Percentiles rank a stretch among this genome's conserved stretches.
Conservation (phyloP, 2,113 vertebrate species). For the Martes martes region DNA sequence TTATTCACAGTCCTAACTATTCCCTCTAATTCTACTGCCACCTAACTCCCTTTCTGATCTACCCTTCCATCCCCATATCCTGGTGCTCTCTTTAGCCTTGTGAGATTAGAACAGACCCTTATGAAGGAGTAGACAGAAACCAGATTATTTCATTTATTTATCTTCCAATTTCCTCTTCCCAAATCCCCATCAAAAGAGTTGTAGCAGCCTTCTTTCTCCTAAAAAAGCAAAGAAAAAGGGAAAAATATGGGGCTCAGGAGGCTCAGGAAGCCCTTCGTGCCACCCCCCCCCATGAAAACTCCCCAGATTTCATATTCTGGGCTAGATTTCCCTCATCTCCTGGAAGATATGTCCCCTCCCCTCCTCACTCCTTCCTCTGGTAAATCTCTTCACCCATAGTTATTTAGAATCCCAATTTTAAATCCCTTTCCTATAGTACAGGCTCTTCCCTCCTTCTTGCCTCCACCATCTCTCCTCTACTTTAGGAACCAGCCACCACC, state of each 20-base stretch:
- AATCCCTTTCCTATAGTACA: not conserved
- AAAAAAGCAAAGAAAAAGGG: not conserved
- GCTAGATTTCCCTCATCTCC: not conserved
- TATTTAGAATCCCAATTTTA: constrained; percentile 1
- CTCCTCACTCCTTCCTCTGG: not conserved
- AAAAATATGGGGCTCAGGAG: not conserved
- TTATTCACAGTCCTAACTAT: not conserved
- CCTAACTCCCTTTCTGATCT: not conserved
- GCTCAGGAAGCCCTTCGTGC: not conserved
- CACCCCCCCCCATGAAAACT: not conserved
- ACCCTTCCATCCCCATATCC: not conserved
- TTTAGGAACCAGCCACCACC: not conserved
- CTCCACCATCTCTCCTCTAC: not conserved
- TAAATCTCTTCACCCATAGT: not conserved
- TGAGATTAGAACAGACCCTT: not conserved
- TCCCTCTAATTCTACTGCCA: not conserved
- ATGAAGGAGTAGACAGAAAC: constrained; percentile 4
- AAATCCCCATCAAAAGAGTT: not conserved
- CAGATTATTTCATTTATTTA: constrained; percentile 45
- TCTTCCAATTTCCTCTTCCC: constrained; percentile 42
- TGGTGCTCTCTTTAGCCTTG: not conserved
- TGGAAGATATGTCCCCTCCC: not conserved
- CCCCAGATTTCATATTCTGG: not conserved
- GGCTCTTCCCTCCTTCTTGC: not conserved
- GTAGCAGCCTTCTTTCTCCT: constrained; percentile 52